Evolutionary conservation across 2,888 invertebrate genomes (phyloP), one percentile per base, ranked within the genome.

Genomic region (Oscheius myriophilus): DNA sequence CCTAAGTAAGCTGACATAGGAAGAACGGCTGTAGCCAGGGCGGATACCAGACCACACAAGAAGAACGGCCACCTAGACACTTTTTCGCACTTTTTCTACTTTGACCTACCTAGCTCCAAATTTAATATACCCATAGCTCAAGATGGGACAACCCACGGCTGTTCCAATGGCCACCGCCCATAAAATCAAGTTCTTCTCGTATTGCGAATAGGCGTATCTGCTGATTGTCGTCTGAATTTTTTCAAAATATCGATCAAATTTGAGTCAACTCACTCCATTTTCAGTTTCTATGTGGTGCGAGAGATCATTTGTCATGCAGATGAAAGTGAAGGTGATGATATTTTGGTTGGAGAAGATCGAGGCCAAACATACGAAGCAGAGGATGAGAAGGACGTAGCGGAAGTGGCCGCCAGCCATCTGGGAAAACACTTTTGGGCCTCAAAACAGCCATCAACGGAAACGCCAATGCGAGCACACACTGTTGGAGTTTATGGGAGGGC

Each of bases 81-180:
- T 53, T 53, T 18, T 25, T 21, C n/a, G n/a, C n/a, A n/a, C n/a
- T n/a, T n/a, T n/a, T 18, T 53, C 53, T 18, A 21, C 9, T 53
- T 39, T 23, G 26, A 25, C 1, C 25, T 43, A 73, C 64, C 70
- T 69, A 18, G 82, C 81, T 33, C 82, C 82, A 61, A 55, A 82
- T 33, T 65, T 70, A n/a, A 82, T 75, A 57, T 80, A 82, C 0
- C 73, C 65, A 54, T 69, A 78, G 61, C 78, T 81, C 67, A 81
- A 75, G 23, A 82, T 82, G 45, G 80, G 78, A 14, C 80, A 80
- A 16, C 80, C 81, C 4, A 82, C 55, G 49, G 82, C 76, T 11
- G 79, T 78, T 9, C 82, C 82, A 9, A 75, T 68, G 11, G 81
- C 82, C 4, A 82, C 80, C 11, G 81, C 76, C 81, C 80, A 82